phyloP scores from a whole-genome alignment of 1,140 invertebrate species.

The Musca vetustissima region DNA sequence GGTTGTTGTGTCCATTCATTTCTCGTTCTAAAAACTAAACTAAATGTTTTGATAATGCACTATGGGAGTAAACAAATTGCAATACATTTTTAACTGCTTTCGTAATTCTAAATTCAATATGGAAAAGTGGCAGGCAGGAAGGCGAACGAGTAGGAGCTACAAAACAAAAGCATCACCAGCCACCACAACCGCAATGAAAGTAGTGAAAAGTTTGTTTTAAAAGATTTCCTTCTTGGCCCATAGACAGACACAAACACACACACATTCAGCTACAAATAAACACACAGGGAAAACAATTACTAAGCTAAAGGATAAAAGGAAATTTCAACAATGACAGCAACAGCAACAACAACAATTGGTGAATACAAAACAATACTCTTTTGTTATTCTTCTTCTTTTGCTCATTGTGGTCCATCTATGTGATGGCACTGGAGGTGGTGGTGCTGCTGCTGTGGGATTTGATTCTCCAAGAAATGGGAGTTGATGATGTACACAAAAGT shows the following conservation, averaged over 20 bases:
- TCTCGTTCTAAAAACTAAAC: neutral
- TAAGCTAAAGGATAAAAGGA: too few species aligned
- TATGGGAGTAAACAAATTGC: slow-evolving; percentile 13
- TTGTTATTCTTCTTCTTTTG: neutral
- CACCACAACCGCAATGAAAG: neutral
- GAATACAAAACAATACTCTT: neutral
- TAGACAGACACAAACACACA: neutral
- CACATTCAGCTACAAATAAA: too few species aligned
- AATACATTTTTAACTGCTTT: slow-evolving; percentile 2
- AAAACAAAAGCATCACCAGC: neutral
- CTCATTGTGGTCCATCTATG: neutral
- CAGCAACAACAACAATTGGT: too few species aligned
- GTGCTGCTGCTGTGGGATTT: neutral
- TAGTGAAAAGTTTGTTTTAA: slow-evolving; percentile 6
- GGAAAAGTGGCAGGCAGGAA: neutral
- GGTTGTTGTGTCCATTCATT: too few species aligned
- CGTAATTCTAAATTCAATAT: too few species aligned
- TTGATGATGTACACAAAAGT: too few species aligned
- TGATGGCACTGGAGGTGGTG: neutral
- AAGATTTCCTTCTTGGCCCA: slow-evolving; percentile 8
- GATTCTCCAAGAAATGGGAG: too few species aligned
- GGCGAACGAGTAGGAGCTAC: too few species aligned
- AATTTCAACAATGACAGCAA: too few species aligned
- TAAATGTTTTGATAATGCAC: slow-evolving; percentile 19
- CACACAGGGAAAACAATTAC: neutral